Evolutionary conservation across 1,140 invertebrate genomes (phyloP).

Genomic region (Eubasilissa regina): DNA sequence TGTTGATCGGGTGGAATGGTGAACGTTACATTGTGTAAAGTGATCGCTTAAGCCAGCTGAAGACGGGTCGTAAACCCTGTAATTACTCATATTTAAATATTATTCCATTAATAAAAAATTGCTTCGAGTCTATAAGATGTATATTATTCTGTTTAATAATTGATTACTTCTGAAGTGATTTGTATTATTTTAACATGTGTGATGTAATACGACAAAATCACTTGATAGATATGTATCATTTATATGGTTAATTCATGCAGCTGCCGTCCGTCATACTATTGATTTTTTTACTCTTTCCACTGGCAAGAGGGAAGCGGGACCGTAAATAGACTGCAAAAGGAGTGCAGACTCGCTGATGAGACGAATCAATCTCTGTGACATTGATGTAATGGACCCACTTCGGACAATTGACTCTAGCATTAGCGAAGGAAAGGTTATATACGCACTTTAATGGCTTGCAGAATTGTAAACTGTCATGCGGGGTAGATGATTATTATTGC

Average conservation of each 20-base stretch:
- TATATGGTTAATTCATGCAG: conserved; percentile 31
- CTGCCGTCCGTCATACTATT: conserved; percentile 28
- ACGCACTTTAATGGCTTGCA: neutral
- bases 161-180: too few species aligned
- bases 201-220: conserved; percentile 3
- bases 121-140: too few species aligned
- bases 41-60: too few species aligned
- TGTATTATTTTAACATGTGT: neutral
- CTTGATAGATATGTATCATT: conserved; percentile 15
- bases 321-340: conserved; percentile 40
- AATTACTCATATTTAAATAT: too few species aligned
- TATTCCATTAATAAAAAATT: too few species aligned
- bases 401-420: conserved; percentile 36
- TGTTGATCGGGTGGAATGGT: too few species aligned
- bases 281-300: conserved; percentile 13
- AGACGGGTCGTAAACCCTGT: too few species aligned
- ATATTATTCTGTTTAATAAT: too few species aligned
- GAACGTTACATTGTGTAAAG: too few species aligned
- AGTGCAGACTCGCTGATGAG: conserved; percentile 35
- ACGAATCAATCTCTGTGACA: conserved; percentile 40
- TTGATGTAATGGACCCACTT: conserved; percentile 38
- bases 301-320: conserved; percentile 1
- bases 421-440: neutral
- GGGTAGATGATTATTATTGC: neutral
- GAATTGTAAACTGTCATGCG: conserved; percentile 4